phyloP scores from a whole-genome alignment of 2,888 invertebrate genomes.

The Torymus texanus region DNA sequence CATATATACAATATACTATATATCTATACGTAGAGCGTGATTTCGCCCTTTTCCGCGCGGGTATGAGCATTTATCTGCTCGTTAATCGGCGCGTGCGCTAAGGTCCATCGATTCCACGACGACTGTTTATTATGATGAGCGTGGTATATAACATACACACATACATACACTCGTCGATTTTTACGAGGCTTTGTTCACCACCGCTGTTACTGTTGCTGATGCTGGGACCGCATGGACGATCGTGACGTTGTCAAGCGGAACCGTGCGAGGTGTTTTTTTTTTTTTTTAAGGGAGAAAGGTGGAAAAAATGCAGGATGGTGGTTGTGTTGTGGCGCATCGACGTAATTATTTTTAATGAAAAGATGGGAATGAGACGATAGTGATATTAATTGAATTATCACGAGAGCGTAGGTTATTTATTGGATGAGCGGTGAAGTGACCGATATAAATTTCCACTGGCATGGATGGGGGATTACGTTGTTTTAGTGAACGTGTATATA shows the following conservation, averaged over 20 bases:
- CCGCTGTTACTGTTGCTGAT: neutral
- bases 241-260: neutral
- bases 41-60: conserved; percentile 15
- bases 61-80: conserved; percentile 39
- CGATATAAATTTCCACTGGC: no score
- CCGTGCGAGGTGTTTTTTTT: no score
- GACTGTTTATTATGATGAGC: conserved; percentile 45
- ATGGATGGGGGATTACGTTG: no score
- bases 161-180: neutral
- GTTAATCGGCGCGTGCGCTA: conserved; percentile 37
- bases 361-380: no score
- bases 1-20: neutral
- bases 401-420: no score
- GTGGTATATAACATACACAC: neutral
- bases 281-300: no score
- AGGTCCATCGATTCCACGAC: conserved; percentile 35
- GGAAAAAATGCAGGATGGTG: no score
- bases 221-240: neutral
- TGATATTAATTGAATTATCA: no score
- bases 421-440: no score
- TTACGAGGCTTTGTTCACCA: conserved; percentile 38
- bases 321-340: no score
- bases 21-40: neutral
- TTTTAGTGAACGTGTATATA: no score
- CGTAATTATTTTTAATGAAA: no score